Base-by-base conservation (phyloP, 2,888 invertebrate species). In the Sympetrum striolatum region DNA sequence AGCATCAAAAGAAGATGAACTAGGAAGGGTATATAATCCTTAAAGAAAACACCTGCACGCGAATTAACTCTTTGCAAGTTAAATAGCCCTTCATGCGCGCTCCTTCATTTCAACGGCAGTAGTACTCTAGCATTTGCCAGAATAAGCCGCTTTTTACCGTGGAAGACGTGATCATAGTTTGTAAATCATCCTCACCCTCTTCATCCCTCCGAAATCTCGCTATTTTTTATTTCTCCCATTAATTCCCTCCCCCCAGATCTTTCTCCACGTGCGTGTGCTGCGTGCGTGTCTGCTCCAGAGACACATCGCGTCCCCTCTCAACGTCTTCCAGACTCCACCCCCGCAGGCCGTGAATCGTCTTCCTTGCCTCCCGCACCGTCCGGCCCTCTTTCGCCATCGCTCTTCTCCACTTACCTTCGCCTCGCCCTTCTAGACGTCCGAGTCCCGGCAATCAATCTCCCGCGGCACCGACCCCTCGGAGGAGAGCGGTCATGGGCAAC, bases 401-500 rank as follows among this genome's bases (percentile, higher is more conserved):
- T 35, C 58, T 82, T 31, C 58, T 58, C 86, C 60, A n/a, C 86
- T 86, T 64, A 60, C 60, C 48, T 64, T 60, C 64, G 86, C 82
- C 82, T 82, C 82, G 82, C 86, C 64, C 64, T 86, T 58, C 39
- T 8, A 64, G 86, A 86, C 86, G 35, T 60, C 86, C 82, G 18
- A 35, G 39, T 31, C 86, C n/a, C 60, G 60, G 86, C 86, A 86
- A 86, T 86, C 86, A 86, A 86, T 86, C 86, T 86, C 86, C 37
- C 60, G 60, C 60, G 53, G 58, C 35, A 35, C 44, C 58, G 35
- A 58, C 58, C 35, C 64, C 64, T 64, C 35, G 35, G 82, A 39
- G 81, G 81, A 82, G 82, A 82, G 82, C 82, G 82, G 82, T 31
- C 82, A 82, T 82, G 82, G 82, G 82, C 82, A 82, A 58, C 37